Percentiles rank a stretch among this genome's conserved stretches.
Evolutionary conservation across 2,797 vertebrate species (phyloP).

Genomic region (Crocodylus rhombifer): DNA sequence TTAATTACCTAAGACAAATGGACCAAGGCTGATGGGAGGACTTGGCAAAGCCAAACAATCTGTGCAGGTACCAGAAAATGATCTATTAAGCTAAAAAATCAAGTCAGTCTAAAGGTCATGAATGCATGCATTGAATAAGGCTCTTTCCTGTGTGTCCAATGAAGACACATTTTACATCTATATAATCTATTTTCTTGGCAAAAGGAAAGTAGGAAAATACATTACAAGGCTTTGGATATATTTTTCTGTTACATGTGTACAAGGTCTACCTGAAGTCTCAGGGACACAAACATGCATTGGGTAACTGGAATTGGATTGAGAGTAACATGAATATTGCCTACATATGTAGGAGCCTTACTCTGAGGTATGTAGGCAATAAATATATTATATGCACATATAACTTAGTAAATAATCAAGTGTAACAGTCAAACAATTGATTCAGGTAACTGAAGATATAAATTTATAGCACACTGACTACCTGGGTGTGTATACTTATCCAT

Average conservation of each 20-base stretch:
- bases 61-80: background rate
- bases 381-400: accelerated
- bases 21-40: background rate
- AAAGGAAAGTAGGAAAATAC: slow-evolving; percentile 2
- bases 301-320: background rate
- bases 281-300: background rate
- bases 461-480: too few species aligned
- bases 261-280: background rate
- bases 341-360: background rate
- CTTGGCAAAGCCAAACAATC: slow-evolving; percentile 32
- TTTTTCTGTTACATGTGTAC: background rate
- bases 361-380: background rate
- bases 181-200: background rate
- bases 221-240: slow-evolving; percentile 8
- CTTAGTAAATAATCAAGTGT: background rate
- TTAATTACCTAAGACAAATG: slow-evolving; percentile 40
- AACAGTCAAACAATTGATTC: too few species aligned
- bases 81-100: slow-evolving; percentile 5
- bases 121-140: background rate
- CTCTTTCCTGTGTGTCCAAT: background rate
- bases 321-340: slow-evolving; percentile 6
- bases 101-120: slow-evolving; percentile 3
- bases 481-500: too few species aligned
- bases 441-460: too few species aligned
- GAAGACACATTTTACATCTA: background rate